A percentile compares a stretch with the other conserved stretches of the same genome.
Conservation (phyloP, 2,888 invertebrate species). For the Taphrorychus bicolor region DNA sequence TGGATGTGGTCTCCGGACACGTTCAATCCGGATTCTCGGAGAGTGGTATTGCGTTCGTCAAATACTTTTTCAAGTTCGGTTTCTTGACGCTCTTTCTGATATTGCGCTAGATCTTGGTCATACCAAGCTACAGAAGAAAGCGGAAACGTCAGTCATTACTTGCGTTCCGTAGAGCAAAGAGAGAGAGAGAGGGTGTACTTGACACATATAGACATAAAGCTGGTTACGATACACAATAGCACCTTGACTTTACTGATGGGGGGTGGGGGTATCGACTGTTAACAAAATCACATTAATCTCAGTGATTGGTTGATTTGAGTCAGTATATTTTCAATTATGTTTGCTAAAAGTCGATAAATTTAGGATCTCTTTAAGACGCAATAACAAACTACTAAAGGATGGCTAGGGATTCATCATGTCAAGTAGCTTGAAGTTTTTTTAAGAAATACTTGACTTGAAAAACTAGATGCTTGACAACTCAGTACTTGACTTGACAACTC, state of each 20-base stretch:
- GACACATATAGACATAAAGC: background rate
- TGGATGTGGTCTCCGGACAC: slow-evolving; percentile 64
- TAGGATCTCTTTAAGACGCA: background rate
- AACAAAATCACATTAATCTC: too few relatives aligned
- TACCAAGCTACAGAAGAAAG: slow-evolving; percentile 78
- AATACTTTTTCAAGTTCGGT: slow-evolving; percentile 88
- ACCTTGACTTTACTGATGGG: slow-evolving; percentile 4
- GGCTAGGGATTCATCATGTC: too few relatives aligned
- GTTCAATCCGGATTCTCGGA: slow-evolving; percentile 66
- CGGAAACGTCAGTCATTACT: background rate
- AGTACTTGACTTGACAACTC: too few relatives aligned
- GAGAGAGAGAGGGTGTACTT: slow-evolving; percentile 3
- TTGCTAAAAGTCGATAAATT: slow-evolving; percentile 8
- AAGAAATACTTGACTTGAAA: too few relatives aligned
- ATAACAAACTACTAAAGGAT: too few relatives aligned
- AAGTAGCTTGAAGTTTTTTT: too few relatives aligned
- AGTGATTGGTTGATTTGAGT: too few relatives aligned
- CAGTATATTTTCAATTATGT: background rate
- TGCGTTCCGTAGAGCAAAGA: too few relatives aligned
- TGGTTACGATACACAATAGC: slow-evolving; percentile 36
- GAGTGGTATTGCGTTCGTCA: slow-evolving; percentile 79
- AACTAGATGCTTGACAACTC: too few relatives aligned
- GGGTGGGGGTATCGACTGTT: too few relatives aligned
- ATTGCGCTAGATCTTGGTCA: slow-evolving; percentile 84
- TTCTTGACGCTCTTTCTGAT: slow-evolving; percentile 82